These are phyloP conservation scores for Coreoperca whiteheadi DNA, from an alignment of 2,113 vertebrate species.

Conservation along the genomic window DNA sequence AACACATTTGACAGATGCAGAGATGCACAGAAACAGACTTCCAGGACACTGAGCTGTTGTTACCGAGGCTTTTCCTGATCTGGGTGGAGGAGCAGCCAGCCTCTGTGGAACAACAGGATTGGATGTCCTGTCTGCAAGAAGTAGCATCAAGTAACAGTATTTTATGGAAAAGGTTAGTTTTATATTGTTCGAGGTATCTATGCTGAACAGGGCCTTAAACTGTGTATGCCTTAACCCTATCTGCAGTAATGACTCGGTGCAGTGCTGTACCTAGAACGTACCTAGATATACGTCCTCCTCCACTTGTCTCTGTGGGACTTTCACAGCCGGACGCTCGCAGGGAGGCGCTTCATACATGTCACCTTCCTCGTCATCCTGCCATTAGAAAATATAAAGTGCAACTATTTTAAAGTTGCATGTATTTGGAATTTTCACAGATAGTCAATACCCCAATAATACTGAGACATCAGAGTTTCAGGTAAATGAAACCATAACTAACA, in stretches of 20 bases:
- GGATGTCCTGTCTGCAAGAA: slow-evolving; percentile 67
- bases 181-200: not conserved
- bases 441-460: not conserved
- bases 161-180: not conserved
- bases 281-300: slow-evolving; percentile 84
- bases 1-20: not conserved
- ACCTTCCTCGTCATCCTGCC: slow-evolving; percentile 78
- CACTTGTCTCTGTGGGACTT: slow-evolving; percentile 66
- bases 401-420: not conserved
- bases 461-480: not conserved
- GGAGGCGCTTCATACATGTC: slow-evolving; percentile 85
- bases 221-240: not conserved
- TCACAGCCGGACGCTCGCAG: slow-evolving; percentile 73
- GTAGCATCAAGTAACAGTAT: not conserved
- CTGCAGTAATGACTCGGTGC: not conserved
- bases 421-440: not conserved
- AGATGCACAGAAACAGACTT: not conserved
- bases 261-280: slow-evolving; percentile 64
- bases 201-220: not conserved
- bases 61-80: slow-evolving; percentile 66
- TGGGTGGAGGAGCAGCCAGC: slow-evolving; percentile 69
- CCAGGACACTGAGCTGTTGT: slow-evolving; percentile 8
- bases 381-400: slow-evolving; percentile 8
- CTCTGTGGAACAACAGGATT: slow-evolving; percentile 61
- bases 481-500: not conserved